Evolutionary conservation across 1,140 invertebrate genomes (phyloP), one percentile per base, ranked within the genome.

Genomic region (Scaptomyza pallida): DNA sequence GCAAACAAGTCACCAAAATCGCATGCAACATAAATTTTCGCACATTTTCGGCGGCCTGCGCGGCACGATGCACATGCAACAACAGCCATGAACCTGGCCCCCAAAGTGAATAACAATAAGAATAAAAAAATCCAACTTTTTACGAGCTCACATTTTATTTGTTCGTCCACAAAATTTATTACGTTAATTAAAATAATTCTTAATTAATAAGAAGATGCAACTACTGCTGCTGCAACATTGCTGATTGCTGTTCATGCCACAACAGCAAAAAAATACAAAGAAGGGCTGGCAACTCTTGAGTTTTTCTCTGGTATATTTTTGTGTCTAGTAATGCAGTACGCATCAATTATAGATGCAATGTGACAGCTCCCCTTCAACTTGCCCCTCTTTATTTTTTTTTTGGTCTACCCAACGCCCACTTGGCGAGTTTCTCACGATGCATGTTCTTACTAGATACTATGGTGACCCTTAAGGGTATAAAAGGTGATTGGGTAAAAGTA

Each of bases 141-240:
- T 52, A 9, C 52, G 59, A 52, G 41, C 44, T 55, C 57, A 61
- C 63, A 56, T 65, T 56, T 57, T 19, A 33, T 60, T 57, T 19
- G 23, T 19, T 19, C 10, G 70, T 61, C 74, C 74, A 59, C 67
- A 89, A 83, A 30, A 90, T 90, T 90, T 90, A 90, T 90, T 89
- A 78, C 81, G 70, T 82, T 90, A 90, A 90, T 90, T 90, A 90
- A 90, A 90, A 90, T 90, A 90, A 90, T 90, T 89, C 89, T 83
- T 90, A 90, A 90, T 90, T 90, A 90, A 90, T 90, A 90, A 80
- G 85, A 90, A 56, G 64, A 50, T 44, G 47, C 71, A 65, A 59
- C 61, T 43, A 33, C 55, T 47, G 43, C 67, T 59, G 59, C 61
- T 43, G 43, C 56, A 64, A 48, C 62, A 35, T 35, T 51, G 35